These are phyloP conservation scores for Drosophila macrothrix DNA, from an alignment of 2,888 invertebrate genomes.

Conservation along the genomic window DNA sequence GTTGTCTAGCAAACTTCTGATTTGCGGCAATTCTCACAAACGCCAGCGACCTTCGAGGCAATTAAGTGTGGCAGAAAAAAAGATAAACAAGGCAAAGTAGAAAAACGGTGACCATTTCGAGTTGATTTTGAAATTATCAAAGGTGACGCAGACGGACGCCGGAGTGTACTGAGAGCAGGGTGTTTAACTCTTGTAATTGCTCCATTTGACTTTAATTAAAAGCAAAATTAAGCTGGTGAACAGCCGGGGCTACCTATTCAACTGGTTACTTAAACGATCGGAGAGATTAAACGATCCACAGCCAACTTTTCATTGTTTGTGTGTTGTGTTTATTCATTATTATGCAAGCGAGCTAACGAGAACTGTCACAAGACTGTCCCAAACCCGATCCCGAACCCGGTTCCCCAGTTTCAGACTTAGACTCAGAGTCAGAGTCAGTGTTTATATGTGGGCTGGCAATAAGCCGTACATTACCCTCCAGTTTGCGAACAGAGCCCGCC, in stretches of 20 bases:
- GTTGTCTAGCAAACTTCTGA: slow-evolving; percentile 9
- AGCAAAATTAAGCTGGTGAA: slow-evolving; percentile 44
- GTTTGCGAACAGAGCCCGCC: slow-evolving; percentile 25
- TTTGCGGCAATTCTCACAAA: slow-evolving; percentile 17
- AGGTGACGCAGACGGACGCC: slow-evolving; percentile 24
- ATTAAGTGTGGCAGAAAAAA: slow-evolving; percentile 49
- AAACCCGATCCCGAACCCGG: slow-evolving; percentile 30
- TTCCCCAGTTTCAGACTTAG: slow-evolving; percentile 16
- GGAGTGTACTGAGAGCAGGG: not conserved
- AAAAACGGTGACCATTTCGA: slow-evolving; percentile 18
- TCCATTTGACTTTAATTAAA: slow-evolving; percentile 64
- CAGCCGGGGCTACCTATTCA: not conserved
- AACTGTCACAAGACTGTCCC: slow-evolving; percentile 68
- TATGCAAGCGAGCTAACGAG: slow-evolving; percentile 56
- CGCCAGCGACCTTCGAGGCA: slow-evolving; percentile 60
- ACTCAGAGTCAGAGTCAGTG: not conserved
- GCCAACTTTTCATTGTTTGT: not conserved
- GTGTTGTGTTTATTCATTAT: slow-evolving; percentile 30
- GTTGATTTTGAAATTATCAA: slow-evolving; percentile 30
- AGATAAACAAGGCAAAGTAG: slow-evolving; percentile 28
- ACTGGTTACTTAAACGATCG: slow-evolving; percentile 30
- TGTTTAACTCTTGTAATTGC: slow-evolving; percentile 41
- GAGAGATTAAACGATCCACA: slow-evolving; percentile 31
- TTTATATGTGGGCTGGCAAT: slow-evolving; percentile 57
- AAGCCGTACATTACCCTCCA: slow-evolving; percentile 70